Base-by-base conservation (phyloP, 2,113 vertebrate genomes). In the Amia ocellicauda region DNA sequence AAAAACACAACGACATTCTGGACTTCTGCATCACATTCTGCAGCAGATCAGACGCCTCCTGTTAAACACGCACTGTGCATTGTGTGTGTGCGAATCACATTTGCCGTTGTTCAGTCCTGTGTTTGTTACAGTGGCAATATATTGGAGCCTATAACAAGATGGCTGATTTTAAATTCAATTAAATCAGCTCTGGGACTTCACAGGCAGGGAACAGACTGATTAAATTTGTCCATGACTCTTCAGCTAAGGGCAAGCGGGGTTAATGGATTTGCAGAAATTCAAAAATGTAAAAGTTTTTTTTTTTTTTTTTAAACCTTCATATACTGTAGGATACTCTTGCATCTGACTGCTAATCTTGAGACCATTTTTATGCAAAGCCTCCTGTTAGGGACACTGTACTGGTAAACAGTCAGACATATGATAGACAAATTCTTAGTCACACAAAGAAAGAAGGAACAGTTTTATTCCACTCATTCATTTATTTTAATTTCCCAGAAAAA, bases 241-340 rank as follows among this genome's bases (percentile, higher is more conserved):
- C 58, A 55, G 69, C 62, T 24, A 27, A 70, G 72, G 66, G 69
- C 73, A 79, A 66, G 66, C 62, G 62, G 70, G 79, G 78, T 82
- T 87, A 82, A 85, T 86, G 73, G 67, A 77, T 81, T 75, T 69
- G 70, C 74, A 71, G 77, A 83, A 78, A 82, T 77, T 74, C 67
- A 78, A 79, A 70, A 78, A 82, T 80, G 81, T 84, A 77, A 64
- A 66, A 69, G 62, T n/a, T n/a, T n/a, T n/a, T n/a, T n/a, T n/a
- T n/a, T n/a, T n/a, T n/a, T n/a, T n/a, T n/a, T n/a, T n/a, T n/a
- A 63, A 71, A 76, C 11, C 31, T 10, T 36, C 31, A 74, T 62
- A 64, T 80, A 80, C 80, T 85, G 74, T 72, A 42, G 78, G 78
- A 81, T 82, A 64, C 66, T 61, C 50, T 40, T 23, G 45, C 63